Evolutionary conservation across 2,888 invertebrate species (phyloP), one percentile per base, ranked within the genome.

Genomic region (Poecilus cupreus): DNA sequence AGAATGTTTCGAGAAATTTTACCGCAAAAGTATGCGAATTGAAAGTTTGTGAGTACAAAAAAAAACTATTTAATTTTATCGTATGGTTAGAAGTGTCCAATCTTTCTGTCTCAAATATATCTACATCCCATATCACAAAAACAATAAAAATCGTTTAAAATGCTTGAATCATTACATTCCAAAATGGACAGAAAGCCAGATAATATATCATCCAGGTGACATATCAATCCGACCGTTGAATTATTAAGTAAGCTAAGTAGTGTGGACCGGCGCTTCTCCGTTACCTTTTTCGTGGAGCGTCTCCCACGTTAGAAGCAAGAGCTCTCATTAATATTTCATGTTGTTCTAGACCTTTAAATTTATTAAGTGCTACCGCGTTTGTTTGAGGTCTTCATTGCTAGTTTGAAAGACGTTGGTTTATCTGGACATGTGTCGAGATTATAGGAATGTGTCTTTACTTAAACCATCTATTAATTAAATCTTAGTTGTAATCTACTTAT

Each of bases 201-300:
- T 68, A 68, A 74, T 74, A 51, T 72, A 72, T 72, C 72, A 72
- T 72, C 13, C 22, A 13, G 49, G 72, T 72, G 49, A 74, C 74
- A 74, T 74, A 51, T 74, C 74, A 74, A 49, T 74, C 24, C 74
- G 18, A 49, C 13, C 26, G 32, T 74, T 74, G 74, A 74, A 74
- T 74, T 74, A 74, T 74, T 74, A 74, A 74, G 20, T 18, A 32
- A 68, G 37, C 18, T 68, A 37, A 68, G 37, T 68, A 32, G 64
- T 68, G 60, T 60, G 32, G 32, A 32, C 60, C 60, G 60, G 60
- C 32, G 32, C 37, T 37, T 68, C 37, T 68, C 37, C 64, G 64
- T 68, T 68, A 68, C 64, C 64, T 68, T 68, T 68, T 68, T 68
- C 37, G 64, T 37, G 32, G 32, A 10, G 22, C 37, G 64, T 68